Evolutionary conservation across 1,140 invertebrate genomes (phyloP).

Genomic region (Lethrus apterus): DNA sequence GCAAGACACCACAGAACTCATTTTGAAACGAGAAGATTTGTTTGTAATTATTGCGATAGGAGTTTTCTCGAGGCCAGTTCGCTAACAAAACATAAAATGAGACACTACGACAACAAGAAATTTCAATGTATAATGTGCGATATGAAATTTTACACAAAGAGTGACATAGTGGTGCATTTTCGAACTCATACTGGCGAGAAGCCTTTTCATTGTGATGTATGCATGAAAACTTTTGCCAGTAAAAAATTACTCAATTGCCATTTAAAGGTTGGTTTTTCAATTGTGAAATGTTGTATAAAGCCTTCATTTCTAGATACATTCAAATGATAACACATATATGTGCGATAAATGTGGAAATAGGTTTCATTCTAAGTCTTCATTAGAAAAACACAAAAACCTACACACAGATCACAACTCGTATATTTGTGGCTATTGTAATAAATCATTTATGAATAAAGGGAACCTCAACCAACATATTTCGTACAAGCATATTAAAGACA

Average conservation of each 20-base stretch:
- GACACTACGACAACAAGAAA: not conserved
- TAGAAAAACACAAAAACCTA: not conserved
- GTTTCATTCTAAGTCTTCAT: not conserved
- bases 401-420: not conserved
- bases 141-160: not conserved
- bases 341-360: not conserved
- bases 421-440: not conserved
- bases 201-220: not conserved
- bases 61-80: not conserved
- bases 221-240: not conserved
- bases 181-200: not conserved
- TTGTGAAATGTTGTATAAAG: not conserved
- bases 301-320: not conserved
- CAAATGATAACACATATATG: not conserved
- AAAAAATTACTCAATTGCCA: not conserved
- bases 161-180: not conserved
- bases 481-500: not conserved
- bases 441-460: not conserved
- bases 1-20: not conserved
- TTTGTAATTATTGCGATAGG: not conserved
- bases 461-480: slow-evolving; percentile 3
- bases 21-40: not conserved
- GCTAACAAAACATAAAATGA: slow-evolving; percentile 3
- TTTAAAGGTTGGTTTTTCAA: not conserved
- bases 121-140: slow-evolving; percentile 3